These are phyloP conservation scores for Augiades crinisus DNA, from an alignment of 2,888 invertebrate genomes.

Conservation along the genomic window DNA sequence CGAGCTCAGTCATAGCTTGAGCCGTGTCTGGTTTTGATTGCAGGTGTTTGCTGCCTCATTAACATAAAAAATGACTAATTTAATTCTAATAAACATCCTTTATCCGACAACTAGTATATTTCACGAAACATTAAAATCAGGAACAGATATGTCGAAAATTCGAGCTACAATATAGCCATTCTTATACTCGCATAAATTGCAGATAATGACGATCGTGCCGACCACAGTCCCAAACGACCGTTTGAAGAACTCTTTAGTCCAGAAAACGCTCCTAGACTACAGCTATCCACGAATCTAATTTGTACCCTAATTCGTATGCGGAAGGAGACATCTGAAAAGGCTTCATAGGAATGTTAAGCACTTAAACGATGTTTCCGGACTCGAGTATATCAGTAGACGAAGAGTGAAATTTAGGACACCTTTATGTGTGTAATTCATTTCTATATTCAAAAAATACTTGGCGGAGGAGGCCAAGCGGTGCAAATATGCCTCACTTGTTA, in stretches of 20 bases:
- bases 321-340: background rate
- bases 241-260: slow-evolving; percentile 44
- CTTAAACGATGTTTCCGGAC: background rate
- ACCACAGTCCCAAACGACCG: slow-evolving; percentile 44
- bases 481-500: no score
- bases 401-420: no score
- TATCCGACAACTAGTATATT: no score
- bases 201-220: slow-evolving; percentile 51
- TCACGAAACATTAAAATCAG: slow-evolving; percentile 40
- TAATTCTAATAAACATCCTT: no score
- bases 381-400: no score
- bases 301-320: background rate
- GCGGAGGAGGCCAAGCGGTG: no score
- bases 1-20: no score
- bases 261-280: slow-evolving; percentile 35
- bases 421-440: background rate
- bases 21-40: no score
- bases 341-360: background rate
- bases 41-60: no score
- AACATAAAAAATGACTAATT: no score
- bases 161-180: slow-evolving; percentile 49
- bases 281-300: background rate
- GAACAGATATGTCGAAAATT: slow-evolving; percentile 40
- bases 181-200: slow-evolving; percentile 54
- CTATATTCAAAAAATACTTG: background rate